phyloP scores from a whole-genome alignment of 1,140 invertebrate species.

The Eriocheir sinensis region DNA sequence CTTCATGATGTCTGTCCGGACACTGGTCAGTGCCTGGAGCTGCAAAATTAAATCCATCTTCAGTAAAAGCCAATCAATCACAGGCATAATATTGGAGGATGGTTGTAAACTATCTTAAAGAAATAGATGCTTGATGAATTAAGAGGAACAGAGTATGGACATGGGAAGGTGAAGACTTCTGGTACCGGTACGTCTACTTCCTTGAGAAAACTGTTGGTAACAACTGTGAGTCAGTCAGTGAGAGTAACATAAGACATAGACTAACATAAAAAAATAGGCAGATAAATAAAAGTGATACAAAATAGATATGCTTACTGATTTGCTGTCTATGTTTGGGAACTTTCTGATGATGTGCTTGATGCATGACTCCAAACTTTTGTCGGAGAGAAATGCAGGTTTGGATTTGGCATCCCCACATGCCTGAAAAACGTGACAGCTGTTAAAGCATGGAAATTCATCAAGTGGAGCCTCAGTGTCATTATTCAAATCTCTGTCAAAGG shows the following conservation, averaged over 20 bases:
- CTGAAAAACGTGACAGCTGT: conserved; percentile 81
- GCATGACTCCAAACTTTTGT: conserved; percentile 97
- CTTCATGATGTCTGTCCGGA: conserved; percentile 97
- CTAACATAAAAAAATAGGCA: not conserved
- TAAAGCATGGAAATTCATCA: too few relatives aligned
- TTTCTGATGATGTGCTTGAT: conserved; percentile 96
- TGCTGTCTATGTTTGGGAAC: conserved; percentile 98
- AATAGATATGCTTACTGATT: conserved; percentile 84
- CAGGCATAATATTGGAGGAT: conserved; percentile 71
- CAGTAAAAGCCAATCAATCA: too few relatives aligned
- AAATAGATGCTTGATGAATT: too few relatives aligned
- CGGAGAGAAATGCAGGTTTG: conserved; percentile 97
- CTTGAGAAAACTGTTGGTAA: too few relatives aligned
- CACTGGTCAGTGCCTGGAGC: conserved; percentile 87
- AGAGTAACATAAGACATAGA: not conserved
- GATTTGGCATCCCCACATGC: conserved; percentile 98
- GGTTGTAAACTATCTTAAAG: conserved; percentile 62
- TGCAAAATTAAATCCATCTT: conserved; percentile 80
- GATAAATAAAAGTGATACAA: not conserved
- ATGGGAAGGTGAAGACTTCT: not conserved
- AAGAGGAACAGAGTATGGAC: too few relatives aligned
- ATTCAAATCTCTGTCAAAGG: too few relatives aligned
- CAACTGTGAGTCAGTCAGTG: too few relatives aligned
- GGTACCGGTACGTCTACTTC: too few relatives aligned
- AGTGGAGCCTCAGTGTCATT: too few relatives aligned